A percentile compares a stretch with the other conserved stretches of the same genome.
Evolutionary conservation across 1,140 invertebrate genomes (phyloP).

Genomic region (Bombus superbus): DNA sequence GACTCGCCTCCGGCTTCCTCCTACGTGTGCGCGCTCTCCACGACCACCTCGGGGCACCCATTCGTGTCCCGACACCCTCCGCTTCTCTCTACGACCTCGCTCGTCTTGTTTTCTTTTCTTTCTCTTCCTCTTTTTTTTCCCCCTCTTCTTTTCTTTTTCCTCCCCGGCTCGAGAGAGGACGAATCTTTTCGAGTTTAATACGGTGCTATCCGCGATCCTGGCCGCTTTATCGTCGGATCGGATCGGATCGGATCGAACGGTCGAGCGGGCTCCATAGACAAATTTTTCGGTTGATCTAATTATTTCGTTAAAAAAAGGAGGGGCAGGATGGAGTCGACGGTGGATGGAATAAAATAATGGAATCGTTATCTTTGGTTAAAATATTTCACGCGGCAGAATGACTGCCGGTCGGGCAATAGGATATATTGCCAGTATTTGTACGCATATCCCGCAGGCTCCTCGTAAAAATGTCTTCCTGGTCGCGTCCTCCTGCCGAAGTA

Average conservation of each 20-base stretch:
- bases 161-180: no score
- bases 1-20: constrained; percentile 65
- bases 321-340: neutral
- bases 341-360: constrained; percentile 45
- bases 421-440: constrained; percentile 59
- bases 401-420: constrained; percentile 41
- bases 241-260: no score
- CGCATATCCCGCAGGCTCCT: constrained; percentile 70
- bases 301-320: constrained; percentile 10
- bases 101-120: neutral
- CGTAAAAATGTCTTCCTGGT: constrained; percentile 73
- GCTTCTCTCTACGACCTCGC: neutral
- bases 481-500: constrained; percentile 62
- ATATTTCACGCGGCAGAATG: constrained; percentile 60
- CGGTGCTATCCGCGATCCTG: no score
- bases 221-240: no score
- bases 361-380: constrained; percentile 52
- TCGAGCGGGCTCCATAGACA: no score
- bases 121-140: no score
- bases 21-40: neutral
- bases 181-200: no score
- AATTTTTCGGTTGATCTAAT: neutral
- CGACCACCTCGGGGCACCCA: no score
- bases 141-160: neutral
- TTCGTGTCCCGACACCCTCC: neutral